phyloP scores from a whole-genome alignment of 2,888 invertebrate genomes.

The Pyrochroa serraticornis region DNA sequence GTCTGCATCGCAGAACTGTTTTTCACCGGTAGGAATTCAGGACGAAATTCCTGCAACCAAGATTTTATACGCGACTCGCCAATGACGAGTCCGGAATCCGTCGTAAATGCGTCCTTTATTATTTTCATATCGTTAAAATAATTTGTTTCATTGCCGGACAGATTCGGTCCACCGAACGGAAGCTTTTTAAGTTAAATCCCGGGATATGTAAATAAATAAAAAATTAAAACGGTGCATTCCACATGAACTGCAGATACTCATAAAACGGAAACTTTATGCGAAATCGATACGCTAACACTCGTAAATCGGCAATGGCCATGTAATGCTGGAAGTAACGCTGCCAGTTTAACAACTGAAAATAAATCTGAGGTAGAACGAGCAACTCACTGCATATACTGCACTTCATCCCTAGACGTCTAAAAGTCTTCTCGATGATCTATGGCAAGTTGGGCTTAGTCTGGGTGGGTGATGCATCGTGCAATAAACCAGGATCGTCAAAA shows the following conservation, averaged over 20 bases:
- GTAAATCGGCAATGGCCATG: constrained; percentile 23
- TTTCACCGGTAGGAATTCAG: constrained; percentile 38
- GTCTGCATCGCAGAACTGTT: constrained; percentile 35
- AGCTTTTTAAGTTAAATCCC: background rate
- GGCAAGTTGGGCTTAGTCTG: constrained; percentile 13
- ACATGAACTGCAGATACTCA: constrained; percentile 1
- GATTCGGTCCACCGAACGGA: constrained; percentile 4
- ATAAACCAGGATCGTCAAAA: constrained; percentile 20
- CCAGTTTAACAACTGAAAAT: background rate
- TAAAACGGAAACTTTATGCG: constrained; percentile 22
- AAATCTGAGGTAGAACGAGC: constrained; percentile 13
- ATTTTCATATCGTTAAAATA: constrained; percentile 48
- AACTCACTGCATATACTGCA: constrained; percentile 15
- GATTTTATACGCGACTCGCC: constrained; percentile 44
- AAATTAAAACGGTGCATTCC: background rate
- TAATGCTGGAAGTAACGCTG: background rate
- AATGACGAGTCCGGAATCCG: constrained; percentile 41
- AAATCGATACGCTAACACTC: constrained; percentile 26
- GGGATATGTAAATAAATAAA: background rate
- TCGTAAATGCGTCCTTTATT: constrained; percentile 46
- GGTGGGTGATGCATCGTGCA: constrained; percentile 20
- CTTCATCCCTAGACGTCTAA: constrained; percentile 20
- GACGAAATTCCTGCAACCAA: constrained; percentile 34
- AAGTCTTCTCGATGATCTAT: constrained; percentile 22
- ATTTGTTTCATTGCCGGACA: constrained; percentile 42